Percentiles rank a stretch among this genome's conserved stretches.
phyloP scores from a whole-genome alignment of 2,888 invertebrate genomes.

The Gastrophysa polygoni region DNA sequence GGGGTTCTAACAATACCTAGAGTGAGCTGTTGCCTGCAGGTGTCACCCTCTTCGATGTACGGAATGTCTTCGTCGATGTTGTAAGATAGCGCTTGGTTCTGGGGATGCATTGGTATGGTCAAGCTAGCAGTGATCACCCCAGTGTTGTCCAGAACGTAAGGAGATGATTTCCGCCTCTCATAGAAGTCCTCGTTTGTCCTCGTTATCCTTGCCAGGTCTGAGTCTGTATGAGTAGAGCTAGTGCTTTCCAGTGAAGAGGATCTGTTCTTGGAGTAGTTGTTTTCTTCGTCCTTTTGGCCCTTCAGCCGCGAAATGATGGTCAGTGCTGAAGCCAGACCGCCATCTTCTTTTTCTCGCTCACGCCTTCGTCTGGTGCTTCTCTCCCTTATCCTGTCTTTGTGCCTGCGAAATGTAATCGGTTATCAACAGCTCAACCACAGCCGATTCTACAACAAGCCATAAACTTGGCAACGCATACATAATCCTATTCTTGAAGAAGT shows the following conservation, averaged over 20 bases:
- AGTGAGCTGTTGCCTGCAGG: conserved; percentile 53
- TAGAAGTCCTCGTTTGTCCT: conserved; percentile 41
- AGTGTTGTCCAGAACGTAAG: conserved; percentile 62
- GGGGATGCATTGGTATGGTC: conserved; percentile 69
- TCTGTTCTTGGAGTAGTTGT: conserved; percentile 52
- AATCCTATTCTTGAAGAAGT: too few relatives aligned
- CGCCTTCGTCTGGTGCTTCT: conserved; percentile 60
- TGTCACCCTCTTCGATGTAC: conserved; percentile 66
- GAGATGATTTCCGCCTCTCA: conserved; percentile 66
- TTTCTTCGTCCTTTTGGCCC: conserved; percentile 54
- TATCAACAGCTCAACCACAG: too few relatives aligned
- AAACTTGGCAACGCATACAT: too few relatives aligned
- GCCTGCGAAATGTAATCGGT: conserved; percentile 49
- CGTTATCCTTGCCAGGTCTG: conserved; percentile 57
- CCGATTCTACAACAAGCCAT: too few relatives aligned
- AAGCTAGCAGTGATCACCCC: conserved; percentile 80
- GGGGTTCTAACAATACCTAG: conserved; percentile 52
- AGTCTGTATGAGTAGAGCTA: conserved; percentile 62
- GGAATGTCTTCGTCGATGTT: conserved; percentile 72
- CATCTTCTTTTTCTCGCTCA: conserved; percentile 54
- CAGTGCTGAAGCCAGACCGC: conserved; percentile 61
- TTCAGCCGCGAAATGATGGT: conserved; percentile 63
- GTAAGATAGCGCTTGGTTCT: conserved; percentile 55
- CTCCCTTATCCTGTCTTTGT: conserved; percentile 57
- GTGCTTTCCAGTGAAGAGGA: conserved; percentile 56